A percentile compares a stretch with the other conserved stretches of the same genome.
Conservation (phyloP, 2,113 vertebrate species). For the Bostrychus sinensis region DNA sequence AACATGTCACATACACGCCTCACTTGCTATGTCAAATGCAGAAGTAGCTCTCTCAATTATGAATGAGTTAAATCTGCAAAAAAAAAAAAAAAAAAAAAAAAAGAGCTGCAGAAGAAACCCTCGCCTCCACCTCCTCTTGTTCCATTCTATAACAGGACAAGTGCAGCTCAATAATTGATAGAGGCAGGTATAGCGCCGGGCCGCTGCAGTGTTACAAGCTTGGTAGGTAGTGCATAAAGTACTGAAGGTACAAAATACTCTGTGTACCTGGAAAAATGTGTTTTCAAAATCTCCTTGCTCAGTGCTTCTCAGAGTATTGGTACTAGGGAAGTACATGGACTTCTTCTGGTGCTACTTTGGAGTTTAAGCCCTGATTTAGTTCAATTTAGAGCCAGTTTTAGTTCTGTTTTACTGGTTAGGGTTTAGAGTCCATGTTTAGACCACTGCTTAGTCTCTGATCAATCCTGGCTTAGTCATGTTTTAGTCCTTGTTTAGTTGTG, state of each 20-base stretch:
- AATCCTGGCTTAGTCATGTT: no score
- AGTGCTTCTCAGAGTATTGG: background rate
- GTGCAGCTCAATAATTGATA: slow-evolving; percentile 74
- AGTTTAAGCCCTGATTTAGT: no score
- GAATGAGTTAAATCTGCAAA: slow-evolving; percentile 68
- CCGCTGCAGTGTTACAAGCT: slow-evolving; percentile 9
- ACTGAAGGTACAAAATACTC: background rate
- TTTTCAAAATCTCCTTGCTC: no score
- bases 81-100: no score
- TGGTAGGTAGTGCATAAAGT: background rate
- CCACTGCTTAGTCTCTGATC: no score
- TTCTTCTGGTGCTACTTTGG: background rate
- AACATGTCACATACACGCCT: slow-evolving; percentile 38
- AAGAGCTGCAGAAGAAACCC: slow-evolving; percentile 37
- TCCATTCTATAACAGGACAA: slow-evolving; percentile 60
- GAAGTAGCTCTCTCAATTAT: slow-evolving; percentile 59
- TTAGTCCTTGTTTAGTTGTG: no score
- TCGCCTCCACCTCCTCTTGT: slow-evolving; percentile 28
- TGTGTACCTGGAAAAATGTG: background rate
- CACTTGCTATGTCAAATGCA: slow-evolving; percentile 30
- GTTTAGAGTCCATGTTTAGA: no score
- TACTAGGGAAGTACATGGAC: background rate
- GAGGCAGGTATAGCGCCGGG: slow-evolving; percentile 51
- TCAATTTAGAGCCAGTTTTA: no score
- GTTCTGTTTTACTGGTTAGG: no score